Evolutionary conservation across 2,113 vertebrate species (phyloP).

Genomic region (Chaenogobius annularis): DNA sequence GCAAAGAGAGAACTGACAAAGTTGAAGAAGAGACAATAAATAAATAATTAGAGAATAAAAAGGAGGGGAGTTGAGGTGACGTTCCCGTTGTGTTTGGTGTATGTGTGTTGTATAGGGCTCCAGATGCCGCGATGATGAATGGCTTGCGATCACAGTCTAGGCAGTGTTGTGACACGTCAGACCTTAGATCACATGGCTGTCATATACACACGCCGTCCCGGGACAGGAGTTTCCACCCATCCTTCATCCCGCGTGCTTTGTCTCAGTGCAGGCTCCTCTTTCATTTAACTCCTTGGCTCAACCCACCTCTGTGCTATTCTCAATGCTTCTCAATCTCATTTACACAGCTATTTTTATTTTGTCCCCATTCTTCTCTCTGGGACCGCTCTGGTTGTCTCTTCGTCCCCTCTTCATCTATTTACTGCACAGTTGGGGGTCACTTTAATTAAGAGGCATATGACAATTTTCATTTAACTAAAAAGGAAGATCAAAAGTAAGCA

Average conservation of each 20-base stretch:
- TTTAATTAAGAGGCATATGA: slow-evolving; percentile 28
- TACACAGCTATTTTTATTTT: neutral
- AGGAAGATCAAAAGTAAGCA: neutral
- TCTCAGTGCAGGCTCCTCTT: slow-evolving; percentile 12
- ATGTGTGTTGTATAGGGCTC: slow-evolving; percentile 54
- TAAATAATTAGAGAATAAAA: slow-evolving; percentile 5
- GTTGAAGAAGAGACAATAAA: neutral
- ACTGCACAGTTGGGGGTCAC: slow-evolving; percentile 22
- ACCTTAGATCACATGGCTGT: slow-evolving; percentile 67
- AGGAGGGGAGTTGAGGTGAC: slow-evolving; percentile 6
- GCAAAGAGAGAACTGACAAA: neutral
- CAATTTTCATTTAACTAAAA: slow-evolving; percentile 8
- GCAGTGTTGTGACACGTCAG: slow-evolving; percentile 68
- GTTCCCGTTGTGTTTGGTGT: slow-evolving; percentile 20
- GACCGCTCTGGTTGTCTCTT: neutral
- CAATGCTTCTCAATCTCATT: slow-evolving; percentile 9
- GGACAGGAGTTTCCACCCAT: slow-evolving; percentile 47
- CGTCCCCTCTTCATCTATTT: slow-evolving; percentile 1
- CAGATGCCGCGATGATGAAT: slow-evolving; percentile 70
- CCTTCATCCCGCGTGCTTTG: slow-evolving; percentile 26
- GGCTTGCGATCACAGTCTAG: slow-evolving; percentile 62
- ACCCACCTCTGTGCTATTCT: neutral
- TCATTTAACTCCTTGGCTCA: slow-evolving; percentile 19
- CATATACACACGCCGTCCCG: slow-evolving; percentile 23
- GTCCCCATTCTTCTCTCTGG: neutral